Evolutionary conservation across 2,113 vertebrate species (phyloP), one percentile per base, ranked within the genome.

Genomic region (Oryzias curvinotus): DNA sequence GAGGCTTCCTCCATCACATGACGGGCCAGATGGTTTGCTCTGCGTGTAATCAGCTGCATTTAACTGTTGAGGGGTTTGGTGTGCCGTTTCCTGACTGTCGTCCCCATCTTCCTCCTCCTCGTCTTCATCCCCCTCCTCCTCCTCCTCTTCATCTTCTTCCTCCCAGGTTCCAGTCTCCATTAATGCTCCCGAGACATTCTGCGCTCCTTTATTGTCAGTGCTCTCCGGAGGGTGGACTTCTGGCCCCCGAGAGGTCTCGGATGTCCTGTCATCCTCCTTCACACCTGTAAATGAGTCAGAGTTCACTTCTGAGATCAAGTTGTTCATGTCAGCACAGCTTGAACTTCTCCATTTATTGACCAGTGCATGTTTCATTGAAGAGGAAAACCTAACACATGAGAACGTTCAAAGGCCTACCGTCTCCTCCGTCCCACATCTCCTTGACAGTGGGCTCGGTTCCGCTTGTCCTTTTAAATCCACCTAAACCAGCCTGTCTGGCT

Each of bases 371-470:
- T 10, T 42, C 14, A 26, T 7, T 36, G 7, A 36, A 36, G 10
- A 1, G 30, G 7, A 36, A 7, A 36, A 36, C 30, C 30, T 7
- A 36, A 36, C 30, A 36, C 30, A 36, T 1, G 7, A 36, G 36
- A 30, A 30, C 36, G 36, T 36, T 36, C 36, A 12, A 36, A 36
- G 36, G 36, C 87, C 84, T 77, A 96, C 95, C 92, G 87, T 95
- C 93, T 58, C 90, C 91, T 52, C 93, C 93, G 89, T 96, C 94
- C 92, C 86, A 94, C 95, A 98, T 98, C 73, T 92, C 92, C 84
- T 88, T 89, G 75, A 81, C 65, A 82, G 70, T 64, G 28, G 85
- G 73, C 80, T 91, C 88, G 67, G 89, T 73, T 83, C 80, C 77
- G 65, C 83, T 75, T 52, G 90, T 88, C 81, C 92, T 92, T 84